Evolutionary conservation across 2,797 vertebrate species (phyloP).

Genomic region (Tenualosa ilisha): DNA sequence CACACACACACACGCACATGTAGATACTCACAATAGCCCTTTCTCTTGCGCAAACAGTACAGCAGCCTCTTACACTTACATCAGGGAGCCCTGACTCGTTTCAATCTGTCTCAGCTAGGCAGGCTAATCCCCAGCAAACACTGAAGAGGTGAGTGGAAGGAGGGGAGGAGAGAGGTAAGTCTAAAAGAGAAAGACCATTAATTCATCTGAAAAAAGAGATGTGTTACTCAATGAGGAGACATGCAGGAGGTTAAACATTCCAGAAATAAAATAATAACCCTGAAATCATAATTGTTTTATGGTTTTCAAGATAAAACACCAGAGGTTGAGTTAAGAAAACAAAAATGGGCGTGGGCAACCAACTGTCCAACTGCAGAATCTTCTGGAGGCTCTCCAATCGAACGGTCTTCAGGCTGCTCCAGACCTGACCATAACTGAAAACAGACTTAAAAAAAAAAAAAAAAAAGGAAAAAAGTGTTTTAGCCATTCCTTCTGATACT

Average conservation of each 20-base stretch:
- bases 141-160: constrained; percentile 26
- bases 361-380: neutral
- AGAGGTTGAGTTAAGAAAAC: neutral
- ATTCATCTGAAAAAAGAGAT: constrained; percentile 24
- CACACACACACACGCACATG: neutral
- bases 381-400: neutral
- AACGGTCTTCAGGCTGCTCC: neutral
- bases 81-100: constrained; percentile 37
- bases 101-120: constrained; percentile 52
- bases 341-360: neutral
- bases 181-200: constrained; percentile 47
- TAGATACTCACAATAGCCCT: neutral
- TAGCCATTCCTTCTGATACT: neutral
- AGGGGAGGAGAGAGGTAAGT: constrained; percentile 30
- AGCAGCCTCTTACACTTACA: constrained; percentile 15
- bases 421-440: neutral
- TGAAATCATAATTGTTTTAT: neutral
- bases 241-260: neutral
- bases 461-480: neutral
- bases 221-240: neutral
- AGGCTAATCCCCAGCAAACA: constrained; percentile 54
- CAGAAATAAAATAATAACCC: neutral
- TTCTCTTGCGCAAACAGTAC: constrained; percentile 23
- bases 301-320: neutral
- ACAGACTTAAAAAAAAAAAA: neutral